Evolutionary conservation across 2,888 invertebrate genomes (phyloP).

Genomic region (Melitaea athalia): DNA sequence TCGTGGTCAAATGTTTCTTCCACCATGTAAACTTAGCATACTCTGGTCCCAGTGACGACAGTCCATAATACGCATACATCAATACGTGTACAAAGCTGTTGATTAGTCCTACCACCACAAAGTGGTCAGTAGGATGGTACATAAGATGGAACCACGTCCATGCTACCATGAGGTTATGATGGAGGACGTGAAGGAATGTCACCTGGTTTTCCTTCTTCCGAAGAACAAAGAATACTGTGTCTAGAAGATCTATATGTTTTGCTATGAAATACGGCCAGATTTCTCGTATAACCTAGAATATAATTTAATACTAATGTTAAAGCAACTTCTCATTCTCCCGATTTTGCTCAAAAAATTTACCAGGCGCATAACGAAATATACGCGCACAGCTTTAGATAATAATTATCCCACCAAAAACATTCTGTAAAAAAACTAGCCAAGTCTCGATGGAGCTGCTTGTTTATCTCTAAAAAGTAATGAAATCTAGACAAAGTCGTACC

Average conservation of each 20-base stretch:
- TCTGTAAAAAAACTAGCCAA: no score
- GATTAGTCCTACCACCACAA: conserved; percentile 87
- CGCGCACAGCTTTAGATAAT: no score
- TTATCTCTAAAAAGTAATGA: no score
- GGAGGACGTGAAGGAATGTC: conserved; percentile 94
- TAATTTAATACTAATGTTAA: background rate
- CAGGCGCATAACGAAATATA: background rate
- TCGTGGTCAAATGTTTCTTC: conserved; percentile 92
- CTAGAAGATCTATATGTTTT: conserved; percentile 88
- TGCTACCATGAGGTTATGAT: conserved; percentile 90
- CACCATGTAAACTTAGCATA: conserved; percentile 91
- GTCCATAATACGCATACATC: conserved; percentile 91
- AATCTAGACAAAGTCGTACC: no score
- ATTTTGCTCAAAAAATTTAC: background rate
- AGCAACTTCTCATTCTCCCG: background rate
- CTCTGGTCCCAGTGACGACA: conserved; percentile 88
- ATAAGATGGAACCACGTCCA: conserved; percentile 90
- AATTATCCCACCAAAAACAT: no score
- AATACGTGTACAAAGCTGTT: conserved; percentile 90
- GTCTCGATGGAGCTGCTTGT: no score
- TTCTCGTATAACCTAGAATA: conserved; percentile 59
- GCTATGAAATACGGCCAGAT: conserved; percentile 89
- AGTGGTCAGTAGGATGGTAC: conserved; percentile 89
- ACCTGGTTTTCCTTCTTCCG: conserved; percentile 90
- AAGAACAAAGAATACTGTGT: conserved; percentile 93